These are phyloP conservation scores for Protobothrops flavoviridis DNA, from an alignment of 2,113 vertebrate genomes.

Conservation along the genomic window DNA sequence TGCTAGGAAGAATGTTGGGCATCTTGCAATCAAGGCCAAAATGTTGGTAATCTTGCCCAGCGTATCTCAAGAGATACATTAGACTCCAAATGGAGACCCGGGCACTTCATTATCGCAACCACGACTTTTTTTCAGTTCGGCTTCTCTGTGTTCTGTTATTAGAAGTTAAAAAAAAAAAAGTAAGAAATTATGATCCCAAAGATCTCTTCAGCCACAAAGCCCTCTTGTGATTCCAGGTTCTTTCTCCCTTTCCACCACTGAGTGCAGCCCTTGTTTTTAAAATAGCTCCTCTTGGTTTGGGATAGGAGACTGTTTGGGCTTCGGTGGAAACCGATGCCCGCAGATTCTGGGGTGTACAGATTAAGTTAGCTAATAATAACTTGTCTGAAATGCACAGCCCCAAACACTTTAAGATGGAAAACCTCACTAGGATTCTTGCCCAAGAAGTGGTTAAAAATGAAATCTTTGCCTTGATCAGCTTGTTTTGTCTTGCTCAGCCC, in stretches of 20 bases:
- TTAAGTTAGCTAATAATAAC: conserved; percentile 2
- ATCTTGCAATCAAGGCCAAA: neutral
- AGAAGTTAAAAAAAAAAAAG: neutral
- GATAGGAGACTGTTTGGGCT: neutral
- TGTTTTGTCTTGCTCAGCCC: neutral
- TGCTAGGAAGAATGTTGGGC: neutral
- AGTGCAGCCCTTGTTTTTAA: neutral
- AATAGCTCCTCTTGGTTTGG: conserved; percentile 15
- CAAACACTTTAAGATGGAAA: neutral
- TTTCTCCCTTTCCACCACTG: neutral
- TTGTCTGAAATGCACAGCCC: neutral
- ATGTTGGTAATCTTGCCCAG: neutral
- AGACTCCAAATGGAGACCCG: neutral
- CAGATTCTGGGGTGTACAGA: neutral
- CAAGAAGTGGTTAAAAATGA: neutral
- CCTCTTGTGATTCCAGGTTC: neutral
- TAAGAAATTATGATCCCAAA: neutral
- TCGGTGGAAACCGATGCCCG: neutral
- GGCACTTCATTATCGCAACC: neutral
- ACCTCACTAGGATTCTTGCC: neutral
- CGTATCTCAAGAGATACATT: neutral
- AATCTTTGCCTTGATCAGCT: neutral
- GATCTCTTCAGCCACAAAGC: neutral
- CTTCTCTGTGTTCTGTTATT: neutral
- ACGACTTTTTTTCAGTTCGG: neutral